Base-by-base conservation (phyloP, 2,888 invertebrate genomes). In the Tillus elongatus region DNA sequence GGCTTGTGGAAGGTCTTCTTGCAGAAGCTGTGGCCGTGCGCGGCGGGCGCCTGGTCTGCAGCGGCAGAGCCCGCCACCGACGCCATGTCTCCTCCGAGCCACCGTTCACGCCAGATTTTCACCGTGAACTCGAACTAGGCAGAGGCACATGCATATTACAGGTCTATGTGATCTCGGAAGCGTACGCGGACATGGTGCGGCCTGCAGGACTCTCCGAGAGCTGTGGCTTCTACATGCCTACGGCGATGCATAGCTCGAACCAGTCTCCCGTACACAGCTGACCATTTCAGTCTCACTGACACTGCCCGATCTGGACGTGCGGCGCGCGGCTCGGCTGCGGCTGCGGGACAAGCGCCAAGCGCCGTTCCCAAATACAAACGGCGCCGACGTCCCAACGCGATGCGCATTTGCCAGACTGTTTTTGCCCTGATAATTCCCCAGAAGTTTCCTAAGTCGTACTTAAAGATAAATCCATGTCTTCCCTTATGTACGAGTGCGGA, bases 1-100 rank as follows among this genome's bases (percentile, higher is more conserved):
- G 96, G 97, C 79, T 96, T 96, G 78, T 97, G 97, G 80, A 97
- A 98, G 73, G 95, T 96, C 78, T 96, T 97, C 85, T 96, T 97
- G 73, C 84, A 84, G 82, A 98, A 98, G 79, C 87, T 91, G 80
- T 98, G 98, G 66, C 91, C 91, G 74, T 85, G 71, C 65, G 64
- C 63, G 72, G 73, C 73, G 72, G 73, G 69, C 71, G 73, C 70
- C 70, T 72, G 57, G 44, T 57, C 50, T 19, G 24, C n/a, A n/a
- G 24, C 56, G 56, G 60, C 55, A 55, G 57, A 57, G 53, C 55
- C 58, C 53, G 58, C 64, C 66, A 64, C 68, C 67, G 72, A 69
- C 70, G 71, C 71, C 71, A 71, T 71, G 63, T 66, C 70, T 68
- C n/a, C n/a, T n/a, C 69, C 68, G 68, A 68, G 70, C 72, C 70